Evolutionary conservation across 2,888 invertebrate genomes (phyloP).

Genomic region (Drosophila nigricruria): DNA sequence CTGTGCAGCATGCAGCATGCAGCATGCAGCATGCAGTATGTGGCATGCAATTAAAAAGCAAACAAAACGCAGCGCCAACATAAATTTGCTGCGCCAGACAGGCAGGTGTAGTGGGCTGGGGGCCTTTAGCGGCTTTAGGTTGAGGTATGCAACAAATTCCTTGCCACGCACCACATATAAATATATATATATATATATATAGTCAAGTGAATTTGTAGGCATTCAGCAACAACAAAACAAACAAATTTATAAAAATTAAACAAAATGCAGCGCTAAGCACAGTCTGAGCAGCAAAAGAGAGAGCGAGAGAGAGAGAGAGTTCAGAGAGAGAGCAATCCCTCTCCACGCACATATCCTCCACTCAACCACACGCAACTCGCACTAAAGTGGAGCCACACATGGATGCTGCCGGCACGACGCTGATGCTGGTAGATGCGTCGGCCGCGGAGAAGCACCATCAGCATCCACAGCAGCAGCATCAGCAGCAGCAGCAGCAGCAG

Average conservation of each 20-base stretch:
- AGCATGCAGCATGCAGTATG: conserved; percentile 23
- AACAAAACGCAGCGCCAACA: conserved; percentile 56
- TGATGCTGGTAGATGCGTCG: conserved; percentile 78
- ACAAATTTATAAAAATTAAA: neutral
- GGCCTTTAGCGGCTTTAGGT: conserved; percentile 7
- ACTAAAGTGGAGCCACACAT: conserved; percentile 57
- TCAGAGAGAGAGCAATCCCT: neutral
- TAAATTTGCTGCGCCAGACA: conserved; percentile 60
- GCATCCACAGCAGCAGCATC: conserved; percentile 19
- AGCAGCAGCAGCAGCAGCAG: conserved; percentile 12
- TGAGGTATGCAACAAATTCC: conserved; percentile 49
- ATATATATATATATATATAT: neutral
- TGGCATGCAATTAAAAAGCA: conserved; percentile 68
- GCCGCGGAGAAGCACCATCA: conserved; percentile 42
- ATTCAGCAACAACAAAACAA: neutral
- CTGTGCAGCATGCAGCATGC: conserved; percentile 25
- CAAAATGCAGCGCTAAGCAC: conserved; percentile 20
- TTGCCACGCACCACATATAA: neutral
- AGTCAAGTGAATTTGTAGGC: conserved; percentile 39
- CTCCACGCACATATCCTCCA: neutral
- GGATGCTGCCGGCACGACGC: conserved; percentile 74
- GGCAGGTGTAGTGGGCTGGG: neutral
- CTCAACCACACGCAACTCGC: neutral
- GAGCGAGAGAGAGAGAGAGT: neutral
- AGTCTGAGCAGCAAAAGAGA: neutral